Conservation (phyloP, 2,888 invertebrate genomes). For the Blera fallax region DNA sequence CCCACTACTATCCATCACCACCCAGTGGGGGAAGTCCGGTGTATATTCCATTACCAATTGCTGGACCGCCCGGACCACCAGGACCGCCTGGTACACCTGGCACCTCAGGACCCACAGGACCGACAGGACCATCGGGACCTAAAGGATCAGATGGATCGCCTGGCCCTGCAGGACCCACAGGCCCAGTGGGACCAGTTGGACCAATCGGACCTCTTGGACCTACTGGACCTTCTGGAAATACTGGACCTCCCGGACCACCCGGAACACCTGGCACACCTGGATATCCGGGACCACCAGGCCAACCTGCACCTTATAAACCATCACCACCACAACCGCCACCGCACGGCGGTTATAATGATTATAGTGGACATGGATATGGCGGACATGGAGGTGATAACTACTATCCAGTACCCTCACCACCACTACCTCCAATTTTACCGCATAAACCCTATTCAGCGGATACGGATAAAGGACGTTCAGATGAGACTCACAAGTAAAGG, state of each 20-base stretch:
- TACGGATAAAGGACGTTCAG: too few species aligned
- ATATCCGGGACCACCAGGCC: not conserved
- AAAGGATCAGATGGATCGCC: constrained; percentile 79
- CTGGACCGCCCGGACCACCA: constrained; percentile 58
- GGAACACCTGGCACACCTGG: constrained; percentile 74
- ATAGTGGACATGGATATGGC: too few species aligned
- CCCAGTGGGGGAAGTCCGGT: not conserved
- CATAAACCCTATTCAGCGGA: too few species aligned
- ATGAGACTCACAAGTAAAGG: too few species aligned
- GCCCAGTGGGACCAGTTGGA: not conserved
- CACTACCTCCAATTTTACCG: too few species aligned
- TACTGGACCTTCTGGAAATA: constrained; percentile 81
- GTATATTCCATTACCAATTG: constrained; percentile 8
- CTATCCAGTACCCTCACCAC: too few species aligned
- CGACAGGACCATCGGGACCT: constrained; percentile 74
- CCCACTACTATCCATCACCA: not conserved
- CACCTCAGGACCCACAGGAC: constrained; percentile 53
- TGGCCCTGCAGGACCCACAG: constrained; percentile 81
- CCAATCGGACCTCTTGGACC: constrained; percentile 67
- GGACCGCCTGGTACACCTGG: constrained; percentile 12
- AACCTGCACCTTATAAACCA: not conserved
- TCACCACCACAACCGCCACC: too few species aligned
- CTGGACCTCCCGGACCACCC: constrained; percentile 71
- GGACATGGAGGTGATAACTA: too few species aligned
- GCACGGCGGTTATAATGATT: too few species aligned